These are phyloP conservation scores for Coenonympha glycerion DNA, from an alignment of 2,888 invertebrate genomes.

Conservation along the genomic window DNA sequence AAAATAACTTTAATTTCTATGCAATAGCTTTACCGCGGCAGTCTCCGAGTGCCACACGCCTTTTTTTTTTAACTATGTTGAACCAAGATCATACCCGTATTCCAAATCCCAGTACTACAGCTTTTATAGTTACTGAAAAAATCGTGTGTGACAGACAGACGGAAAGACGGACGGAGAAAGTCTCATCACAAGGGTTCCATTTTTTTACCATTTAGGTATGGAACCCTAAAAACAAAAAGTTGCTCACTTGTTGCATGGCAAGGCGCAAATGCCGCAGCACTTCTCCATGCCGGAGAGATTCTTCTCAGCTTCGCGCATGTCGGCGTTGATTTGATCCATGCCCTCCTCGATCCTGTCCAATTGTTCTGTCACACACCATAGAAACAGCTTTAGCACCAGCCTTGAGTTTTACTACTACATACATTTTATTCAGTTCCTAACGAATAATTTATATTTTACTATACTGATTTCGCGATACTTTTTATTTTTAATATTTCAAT, in stretches of 20 bases:
- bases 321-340: constrained; percentile 99
- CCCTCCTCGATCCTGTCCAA: constrained; percentile 99
- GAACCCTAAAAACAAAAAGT: no score
- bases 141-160: no score
- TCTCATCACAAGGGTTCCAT: no score
- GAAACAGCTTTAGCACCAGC: constrained; percentile 47
- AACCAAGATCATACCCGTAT: no score
- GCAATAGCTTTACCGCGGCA: no score
- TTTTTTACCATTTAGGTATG: no score
- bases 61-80: no score
- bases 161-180: no score
- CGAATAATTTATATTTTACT: constrained; percentile 29
- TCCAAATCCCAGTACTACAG: no score
- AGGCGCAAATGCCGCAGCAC: constrained; percentile 98
- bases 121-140: no score
- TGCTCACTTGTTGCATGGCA: constrained; percentile 99
- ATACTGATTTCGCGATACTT: constrained; percentile 28
- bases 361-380: constrained; percentile 87
- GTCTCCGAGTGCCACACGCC: no score
- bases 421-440: constrained; percentile 60
- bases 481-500: constrained; percentile 19
- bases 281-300: constrained; percentile 99
- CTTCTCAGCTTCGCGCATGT: constrained; percentile 99
- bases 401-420: constrained; percentile 38
- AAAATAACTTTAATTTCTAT: no score